A percentile compares a stretch with the other conserved stretches of the same genome.
These are phyloP conservation scores for Rachycentron canadum DNA, from an alignment of 2,797 vertebrate genomes.

Conservation along the genomic window DNA sequence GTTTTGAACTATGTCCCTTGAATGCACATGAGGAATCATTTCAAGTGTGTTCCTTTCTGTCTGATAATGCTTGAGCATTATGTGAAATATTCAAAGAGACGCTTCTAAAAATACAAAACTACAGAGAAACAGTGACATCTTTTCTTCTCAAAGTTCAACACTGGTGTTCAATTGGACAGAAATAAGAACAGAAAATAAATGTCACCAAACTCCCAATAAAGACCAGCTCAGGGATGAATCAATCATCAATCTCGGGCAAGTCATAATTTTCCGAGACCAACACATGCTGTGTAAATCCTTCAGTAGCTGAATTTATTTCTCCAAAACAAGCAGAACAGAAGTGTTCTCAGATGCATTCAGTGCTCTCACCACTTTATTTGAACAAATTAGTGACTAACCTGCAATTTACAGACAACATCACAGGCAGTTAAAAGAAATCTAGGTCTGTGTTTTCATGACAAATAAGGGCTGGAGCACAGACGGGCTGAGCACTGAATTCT, in stretches of 20 bases:
- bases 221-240: constrained; percentile 49
- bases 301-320: constrained; percentile 62
- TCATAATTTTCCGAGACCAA: constrained; percentile 53
- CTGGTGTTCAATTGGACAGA: constrained; percentile 23
- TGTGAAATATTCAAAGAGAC: neutral
- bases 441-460: constrained; percentile 63
- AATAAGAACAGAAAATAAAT: constrained; percentile 29
- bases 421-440: constrained; percentile 48
- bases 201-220: constrained; percentile 29
- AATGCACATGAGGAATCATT: neutral
- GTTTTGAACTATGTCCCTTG: neutral
- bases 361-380: constrained; percentile 60
- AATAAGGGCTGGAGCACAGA: constrained; percentile 62
- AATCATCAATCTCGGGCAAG: constrained; percentile 44
- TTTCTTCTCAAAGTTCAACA: constrained; percentile 22
- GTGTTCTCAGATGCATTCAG: constrained; percentile 38
- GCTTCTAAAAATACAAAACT: constrained; percentile 3
- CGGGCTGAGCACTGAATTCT: constrained; percentile 37
- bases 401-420: constrained; percentile 70
- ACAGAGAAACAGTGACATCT: neutral
- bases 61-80: neutral
- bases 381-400: constrained; percentile 69
- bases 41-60: neutral
- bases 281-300: constrained; percentile 50
- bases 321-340: constrained; percentile 67